phyloP scores from a whole-genome alignment of 35 echinoderm and acorn worm genomes.

The Acanthaster planci region DNA sequence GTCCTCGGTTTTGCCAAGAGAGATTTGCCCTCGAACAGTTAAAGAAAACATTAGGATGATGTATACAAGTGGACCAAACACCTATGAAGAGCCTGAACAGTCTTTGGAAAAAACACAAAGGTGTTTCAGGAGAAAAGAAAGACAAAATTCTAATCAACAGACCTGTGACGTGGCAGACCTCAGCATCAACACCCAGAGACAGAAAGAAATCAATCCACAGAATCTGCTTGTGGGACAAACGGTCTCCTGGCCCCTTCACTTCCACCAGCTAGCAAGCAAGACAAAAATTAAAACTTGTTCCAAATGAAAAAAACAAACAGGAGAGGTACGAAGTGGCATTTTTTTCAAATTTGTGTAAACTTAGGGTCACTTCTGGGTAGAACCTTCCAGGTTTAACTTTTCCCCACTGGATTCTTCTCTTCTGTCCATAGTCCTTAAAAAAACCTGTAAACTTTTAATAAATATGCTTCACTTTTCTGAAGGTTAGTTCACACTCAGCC shows the following conservation, averaged over 20 bases:
- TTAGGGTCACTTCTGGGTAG: too few species aligned
- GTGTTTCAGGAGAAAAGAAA: background rate
- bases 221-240: constrained; percentile 91
- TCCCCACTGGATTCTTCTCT: too few species aligned
- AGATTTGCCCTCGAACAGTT: background rate
- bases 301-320: too few species aligned
- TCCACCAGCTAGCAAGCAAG: constrained; percentile 62
- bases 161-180: constrained; percentile 97
- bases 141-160: background rate
- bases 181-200: constrained; percentile 63
- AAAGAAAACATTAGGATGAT: background rate
- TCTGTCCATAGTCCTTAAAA: too few species aligned
- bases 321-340: too few species aligned
- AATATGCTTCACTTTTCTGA: too few species aligned
- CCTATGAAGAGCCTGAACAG: background rate
- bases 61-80: background rate
- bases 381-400: too few species aligned
- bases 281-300: background rate
- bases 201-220: constrained; percentile 90
- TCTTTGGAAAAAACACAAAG: background rate
- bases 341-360: too few species aligned
- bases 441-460: too few species aligned
- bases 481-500: too few species aligned
- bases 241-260: constrained; percentile 90
- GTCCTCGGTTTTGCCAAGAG: background rate